These are phyloP conservation scores for Bungarus multicinctus DNA, from an alignment of 2,113 vertebrate genomes.

Conservation along the genomic window DNA sequence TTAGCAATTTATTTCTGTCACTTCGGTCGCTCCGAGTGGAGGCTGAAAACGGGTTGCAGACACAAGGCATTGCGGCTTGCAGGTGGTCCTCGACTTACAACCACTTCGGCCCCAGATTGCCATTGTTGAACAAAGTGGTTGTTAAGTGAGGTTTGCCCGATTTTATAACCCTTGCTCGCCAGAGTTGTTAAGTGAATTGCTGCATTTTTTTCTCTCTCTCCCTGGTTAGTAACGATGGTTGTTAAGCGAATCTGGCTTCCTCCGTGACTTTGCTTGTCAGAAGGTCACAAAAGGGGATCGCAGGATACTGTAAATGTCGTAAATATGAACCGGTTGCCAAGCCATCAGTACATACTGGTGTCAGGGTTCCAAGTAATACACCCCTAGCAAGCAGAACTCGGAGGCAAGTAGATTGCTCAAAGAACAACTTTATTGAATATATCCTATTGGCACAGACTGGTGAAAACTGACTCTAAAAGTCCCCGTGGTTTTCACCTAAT, in stretches of 20 bases:
- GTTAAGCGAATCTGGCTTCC: background rate
- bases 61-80: background rate
- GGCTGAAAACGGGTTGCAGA: background rate
- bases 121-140: background rate
- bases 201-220: background rate
- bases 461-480: no score
- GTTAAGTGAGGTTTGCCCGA: background rate
- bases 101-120: background rate
- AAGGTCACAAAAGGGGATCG: background rate
- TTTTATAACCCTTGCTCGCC: background rate
- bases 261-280: background rate
- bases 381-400: no score
- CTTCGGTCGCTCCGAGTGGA: background rate
- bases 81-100: background rate
- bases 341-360: no score
- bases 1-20: slow-evolving; percentile 43
- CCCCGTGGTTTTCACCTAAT: no score
- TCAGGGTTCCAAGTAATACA: no score
- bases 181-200: background rate
- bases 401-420: no score
- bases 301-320: background rate
- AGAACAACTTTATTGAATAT: no score
- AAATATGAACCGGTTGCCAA: background rate
- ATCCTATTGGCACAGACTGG: no score
- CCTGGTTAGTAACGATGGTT: background rate